A percentile compares a stretch with the other conserved stretches of the same genome.
Conservation (phyloP, 64 coral and sea anemone genomes). For the Montipora efflorescens region DNA sequence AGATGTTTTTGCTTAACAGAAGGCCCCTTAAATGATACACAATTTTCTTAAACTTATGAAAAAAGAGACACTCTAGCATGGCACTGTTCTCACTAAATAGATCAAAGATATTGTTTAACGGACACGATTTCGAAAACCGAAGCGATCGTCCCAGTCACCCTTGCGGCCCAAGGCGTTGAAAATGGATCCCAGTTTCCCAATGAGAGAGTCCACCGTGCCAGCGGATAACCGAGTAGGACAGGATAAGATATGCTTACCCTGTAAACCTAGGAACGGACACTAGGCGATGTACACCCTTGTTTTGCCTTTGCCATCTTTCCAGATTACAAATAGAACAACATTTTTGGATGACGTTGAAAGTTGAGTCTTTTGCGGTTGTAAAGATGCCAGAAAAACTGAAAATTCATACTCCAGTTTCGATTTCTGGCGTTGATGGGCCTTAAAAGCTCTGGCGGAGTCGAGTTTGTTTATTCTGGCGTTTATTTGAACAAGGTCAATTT, state of each 20-base stretch:
- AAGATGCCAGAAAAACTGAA: constrained; percentile 2
- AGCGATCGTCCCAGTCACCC: neutral
- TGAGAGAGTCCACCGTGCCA: constrained; percentile 31
- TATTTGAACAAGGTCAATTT: constrained; percentile 14
- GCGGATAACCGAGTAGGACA: constrained; percentile 39
- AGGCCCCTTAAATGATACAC: neutral
- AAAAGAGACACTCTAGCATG: constrained; percentile 36
- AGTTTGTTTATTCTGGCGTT: constrained; percentile 52
- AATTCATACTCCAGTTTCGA: constrained; percentile 54
- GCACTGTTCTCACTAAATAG: neutral
- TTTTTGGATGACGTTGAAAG: neutral
- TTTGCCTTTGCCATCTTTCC: constrained; percentile 64
- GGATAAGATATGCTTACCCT: neutral
- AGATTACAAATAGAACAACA: constrained; percentile 67
- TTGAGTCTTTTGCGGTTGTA: constrained; percentile 17
- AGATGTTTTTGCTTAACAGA: neutral
- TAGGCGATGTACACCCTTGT: constrained; percentile 41
- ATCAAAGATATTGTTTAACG: constrained; percentile 22
- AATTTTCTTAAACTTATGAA: constrained; percentile 23
- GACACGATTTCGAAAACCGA: constrained; percentile 7
- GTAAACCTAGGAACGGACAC: neutral
- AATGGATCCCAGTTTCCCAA: neutral
- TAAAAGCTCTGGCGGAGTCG: neutral
- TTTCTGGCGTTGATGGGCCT: constrained; percentile 54
- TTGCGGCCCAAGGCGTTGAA: constrained; percentile 7